Evolutionary conservation across 2,113 vertebrate species (phyloP), one percentile per base, ranked within the genome.

Genomic region (Microtus oregoni): DNA sequence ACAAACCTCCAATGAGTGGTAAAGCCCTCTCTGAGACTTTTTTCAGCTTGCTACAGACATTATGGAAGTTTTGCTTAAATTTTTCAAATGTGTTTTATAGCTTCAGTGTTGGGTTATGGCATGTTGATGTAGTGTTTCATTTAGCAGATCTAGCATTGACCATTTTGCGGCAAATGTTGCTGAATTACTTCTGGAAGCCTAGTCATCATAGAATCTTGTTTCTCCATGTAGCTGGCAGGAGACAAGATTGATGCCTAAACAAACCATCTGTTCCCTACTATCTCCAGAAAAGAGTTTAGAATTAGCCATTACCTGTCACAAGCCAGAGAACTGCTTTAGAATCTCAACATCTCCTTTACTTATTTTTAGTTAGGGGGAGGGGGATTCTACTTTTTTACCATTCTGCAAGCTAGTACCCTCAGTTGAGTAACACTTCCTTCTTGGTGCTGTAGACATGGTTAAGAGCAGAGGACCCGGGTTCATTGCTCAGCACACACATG

Each of bases 1-100:
- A 98, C 96, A 99, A 99, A 90, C 98, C 98, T 22, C 97, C 99
- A 0, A 97, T 99, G 26, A 98, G 98, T 75, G 99, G 99, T 99
- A 99, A 99, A 97, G 47, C 4, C 61, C 35, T 78, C 86, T 2
- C 24, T 44, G 10, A 30, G 75, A 61, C 52, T 47, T 75, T 93
- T 81, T 81, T 55, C 68, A 72, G 35, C 87, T 65, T 90, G 0
- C 38, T n/a, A 0, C 63, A 90, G 79, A 52, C 76, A 30, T 35
- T 63, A 2, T 26, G 4, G 5, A 26, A 52, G 26, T 91, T 92
- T 61, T 82, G 26, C 52, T 63, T 94, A 41, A 72, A 85, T 13
- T 73, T 72, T 41, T 30, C 0, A 82, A 90, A n/a, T 73, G 12
- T 68, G 73, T 78, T 63, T n/a, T 93, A 30, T 77, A 91, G 3